Evolutionary conservation across 92 coral and sea anemone species (phyloP).

Genomic region (Pocillopora meandrina): DNA sequence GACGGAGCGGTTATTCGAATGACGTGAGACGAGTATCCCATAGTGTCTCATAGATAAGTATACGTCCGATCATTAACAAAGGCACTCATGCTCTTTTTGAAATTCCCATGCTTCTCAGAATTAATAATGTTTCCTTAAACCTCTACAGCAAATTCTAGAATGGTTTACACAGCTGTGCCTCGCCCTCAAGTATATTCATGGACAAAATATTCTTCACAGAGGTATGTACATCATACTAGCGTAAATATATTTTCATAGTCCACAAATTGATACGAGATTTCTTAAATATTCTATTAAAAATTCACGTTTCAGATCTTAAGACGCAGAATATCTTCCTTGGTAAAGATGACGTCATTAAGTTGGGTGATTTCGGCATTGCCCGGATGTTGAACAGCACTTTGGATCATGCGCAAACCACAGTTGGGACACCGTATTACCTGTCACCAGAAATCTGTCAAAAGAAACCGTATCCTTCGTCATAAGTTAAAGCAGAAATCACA

Average conservation of each 20-base stretch:
- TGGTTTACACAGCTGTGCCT: slow-evolving; percentile 93
- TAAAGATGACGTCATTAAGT: slow-evolving; percentile 87
- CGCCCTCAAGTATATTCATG: slow-evolving; percentile 88
- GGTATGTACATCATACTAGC: slow-evolving; percentile 42
- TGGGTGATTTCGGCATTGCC: slow-evolving; percentile 98
- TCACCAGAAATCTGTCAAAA: slow-evolving; percentile 98
- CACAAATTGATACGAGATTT: neutral
- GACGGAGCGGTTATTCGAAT: too few relatives aligned
- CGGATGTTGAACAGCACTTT: slow-evolving; percentile 86
- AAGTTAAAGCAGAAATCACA: neutral
- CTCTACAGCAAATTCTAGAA: slow-evolving; percentile 71
- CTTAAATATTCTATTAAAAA: neutral
- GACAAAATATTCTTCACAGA: slow-evolving; percentile 88
- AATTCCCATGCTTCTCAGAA: too few relatives aligned
- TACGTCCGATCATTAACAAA: too few relatives aligned
- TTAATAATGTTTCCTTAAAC: neutral
- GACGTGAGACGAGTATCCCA: too few relatives aligned
- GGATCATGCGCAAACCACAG: slow-evolving; percentile 97
- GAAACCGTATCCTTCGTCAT: slow-evolving; percentile 89
- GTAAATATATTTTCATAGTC: neutral
- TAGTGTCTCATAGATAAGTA: too few relatives aligned
- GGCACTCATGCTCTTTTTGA: too few relatives aligned
- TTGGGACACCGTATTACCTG: slow-evolving; percentile 96
- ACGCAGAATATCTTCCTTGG: slow-evolving; percentile 88
- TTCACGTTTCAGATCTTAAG: slow-evolving; percentile 78